phyloP scores from a whole-genome alignment of 2,888 invertebrate genomes.

The Parelbella ahira region DNA sequence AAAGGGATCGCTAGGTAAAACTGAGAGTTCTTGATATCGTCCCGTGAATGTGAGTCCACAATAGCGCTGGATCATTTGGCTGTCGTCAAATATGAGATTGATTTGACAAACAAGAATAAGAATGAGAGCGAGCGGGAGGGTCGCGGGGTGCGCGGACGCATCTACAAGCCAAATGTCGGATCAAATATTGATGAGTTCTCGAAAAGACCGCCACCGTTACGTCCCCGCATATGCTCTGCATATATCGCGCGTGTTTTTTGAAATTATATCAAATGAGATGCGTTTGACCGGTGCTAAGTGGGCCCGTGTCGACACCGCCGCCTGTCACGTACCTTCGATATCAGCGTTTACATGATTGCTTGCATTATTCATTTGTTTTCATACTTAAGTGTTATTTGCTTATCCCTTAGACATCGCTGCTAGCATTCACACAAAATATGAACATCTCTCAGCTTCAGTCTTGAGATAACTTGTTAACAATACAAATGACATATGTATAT shows the following conservation, averaged over 20 bases:
- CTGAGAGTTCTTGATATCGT: too few species aligned
- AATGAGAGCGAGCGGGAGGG: conserved; percentile 31
- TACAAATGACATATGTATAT: too few species aligned
- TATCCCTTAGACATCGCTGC: not conserved
- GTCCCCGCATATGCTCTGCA: conserved; percentile 42
- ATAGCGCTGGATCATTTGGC: not conserved
- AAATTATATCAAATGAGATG: conserved; percentile 31
- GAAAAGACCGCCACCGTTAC: conserved; percentile 38
- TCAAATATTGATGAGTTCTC: conserved; percentile 64
- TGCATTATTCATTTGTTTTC: conserved; percentile 28
- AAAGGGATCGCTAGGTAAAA: too few species aligned
- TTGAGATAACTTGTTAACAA: too few species aligned
- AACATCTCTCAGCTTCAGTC: too few species aligned
- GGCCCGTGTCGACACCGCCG: conserved; percentile 5
- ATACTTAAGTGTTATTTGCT: conserved; percentile 15
- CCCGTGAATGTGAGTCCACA: too few species aligned
- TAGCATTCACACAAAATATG: too few species aligned
- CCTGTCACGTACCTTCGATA: conserved; percentile 7
- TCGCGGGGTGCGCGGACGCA: conserved; percentile 34
- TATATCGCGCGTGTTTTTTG: conserved; percentile 39
- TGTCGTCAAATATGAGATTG: conserved; percentile 16
- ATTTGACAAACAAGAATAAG: conserved; percentile 40
- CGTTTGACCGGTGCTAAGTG: conserved; percentile 28
- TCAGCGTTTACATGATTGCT: conserved; percentile 27
- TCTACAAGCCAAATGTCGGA: conserved; percentile 56